Percentiles rank a stretch among this genome's conserved stretches.
Evolutionary conservation across 1,140 invertebrate species (phyloP).

Genomic region (Pentalonia nigronervosa): DNA sequence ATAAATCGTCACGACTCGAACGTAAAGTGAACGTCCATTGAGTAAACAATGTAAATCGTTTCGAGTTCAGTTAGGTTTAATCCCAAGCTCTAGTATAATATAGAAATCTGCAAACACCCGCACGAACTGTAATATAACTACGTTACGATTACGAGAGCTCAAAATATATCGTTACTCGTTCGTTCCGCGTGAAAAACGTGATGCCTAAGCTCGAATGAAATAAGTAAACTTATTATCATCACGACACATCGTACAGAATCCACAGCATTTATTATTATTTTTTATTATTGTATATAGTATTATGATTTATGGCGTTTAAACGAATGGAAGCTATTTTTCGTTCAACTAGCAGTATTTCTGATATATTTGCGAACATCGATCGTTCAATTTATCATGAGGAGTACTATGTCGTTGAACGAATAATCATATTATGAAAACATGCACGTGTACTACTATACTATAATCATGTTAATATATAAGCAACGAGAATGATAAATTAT

Average conservation of each 20-base stretch:
- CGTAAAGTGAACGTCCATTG: not conserved
- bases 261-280: not conserved
- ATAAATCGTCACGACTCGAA: not conserved
- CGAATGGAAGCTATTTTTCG: not conserved
- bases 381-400: not conserved
- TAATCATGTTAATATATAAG: not conserved
- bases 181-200: not conserved
- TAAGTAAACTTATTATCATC: not conserved
- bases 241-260: not conserved
- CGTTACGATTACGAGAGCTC: no score
- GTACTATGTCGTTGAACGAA: not conserved
- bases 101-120: not conserved
- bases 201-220: not conserved
- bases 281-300: not conserved
- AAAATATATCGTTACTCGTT: no score
- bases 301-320: not conserved
- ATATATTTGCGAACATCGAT: no score
- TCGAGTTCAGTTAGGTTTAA: not conserved
- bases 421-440: not conserved
- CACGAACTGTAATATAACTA: no score
- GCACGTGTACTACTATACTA: not conserved
- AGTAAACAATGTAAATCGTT: not conserved
- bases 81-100: not conserved
- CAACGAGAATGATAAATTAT: not conserved
- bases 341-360: not conserved